Conservation (phyloP, 2,888 invertebrate species). For the Stenoptilia bipunctidactyla region DNA sequence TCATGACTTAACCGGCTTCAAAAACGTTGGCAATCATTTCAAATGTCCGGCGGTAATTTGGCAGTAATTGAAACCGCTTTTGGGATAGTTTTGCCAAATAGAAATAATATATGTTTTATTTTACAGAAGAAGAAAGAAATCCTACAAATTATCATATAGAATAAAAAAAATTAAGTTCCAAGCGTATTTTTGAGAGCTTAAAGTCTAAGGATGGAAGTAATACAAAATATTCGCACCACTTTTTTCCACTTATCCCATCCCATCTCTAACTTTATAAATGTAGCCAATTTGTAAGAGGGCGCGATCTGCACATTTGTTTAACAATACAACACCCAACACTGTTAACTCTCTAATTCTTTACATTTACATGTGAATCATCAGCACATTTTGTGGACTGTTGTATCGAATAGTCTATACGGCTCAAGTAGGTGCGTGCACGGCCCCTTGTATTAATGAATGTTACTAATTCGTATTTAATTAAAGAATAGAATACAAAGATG, state of each 20-base stretch:
- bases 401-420: conserved; percentile 13
- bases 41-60: no score
- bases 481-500: conserved; percentile 21
- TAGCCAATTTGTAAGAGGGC: conserved; percentile 62
- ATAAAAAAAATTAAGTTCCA: no score
- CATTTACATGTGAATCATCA: not conserved
- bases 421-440: conserved; percentile 13
- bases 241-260: conserved; percentile 17
- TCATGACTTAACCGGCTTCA: no score
- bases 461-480: conserved; percentile 52
- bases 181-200: no score
- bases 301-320: conserved; percentile 54
- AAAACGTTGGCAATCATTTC: no score
- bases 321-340: not conserved
- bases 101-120: no score
- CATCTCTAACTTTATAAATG: conserved; percentile 46
- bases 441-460: conserved; percentile 29
- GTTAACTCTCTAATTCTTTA: not conserved
- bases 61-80: no score
- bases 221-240: conserved; percentile 22
- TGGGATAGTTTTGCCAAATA: no score
- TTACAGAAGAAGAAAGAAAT: no score
- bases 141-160: no score
- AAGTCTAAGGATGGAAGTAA: not conserved
- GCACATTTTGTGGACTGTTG: conserved; percentile 1